Base-by-base conservation (phyloP, 2,888 invertebrate species). In the Lycia hirtaria region DNA sequence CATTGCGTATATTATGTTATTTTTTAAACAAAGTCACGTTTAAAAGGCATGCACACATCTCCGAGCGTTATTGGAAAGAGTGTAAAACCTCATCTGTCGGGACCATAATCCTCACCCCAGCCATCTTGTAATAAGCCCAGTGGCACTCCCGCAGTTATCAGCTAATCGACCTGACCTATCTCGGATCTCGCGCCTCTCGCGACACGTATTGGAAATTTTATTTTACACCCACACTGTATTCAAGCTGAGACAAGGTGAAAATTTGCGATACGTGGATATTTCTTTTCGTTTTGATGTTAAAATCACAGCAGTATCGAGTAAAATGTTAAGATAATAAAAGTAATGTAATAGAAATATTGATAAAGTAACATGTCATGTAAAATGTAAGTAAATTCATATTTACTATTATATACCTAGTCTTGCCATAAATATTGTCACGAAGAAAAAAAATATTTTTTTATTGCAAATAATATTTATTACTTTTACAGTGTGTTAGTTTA, bases 151-250 rank as follows among this genome's bases (percentile, higher is more conserved):
- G 3, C 38, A 17, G 53, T 35, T 59, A 59, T 59, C 59, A 26
- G 24, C 33, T 54, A 50, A 59, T 59, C 59, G 15, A 3, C 54
- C 44, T 59, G 59, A 7, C 50, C 44, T 59, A 59, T 59, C 59
- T 55, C 17, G 10, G 30, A 59, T 59, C 59, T 50, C 44, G 17
- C 3, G 19, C 19, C 40, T 48, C 54, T 54, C 47, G 15, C 26
- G 28, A 14, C 48, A 33, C 48, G 47, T 55, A 55, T 47, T 55
- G 59, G 40, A 43, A 41, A 55, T 48, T 43, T 55, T 43, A 49
- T 53, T 32, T 40, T 12, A 38, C 47, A 41, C 55, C 55, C 55
- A 41, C 41, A 19, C 35, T 2, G 20, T 9, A 15, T 44, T 28
- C 20, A 15, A 12, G 33, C 38, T 32, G 52, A 53, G 47, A 30